Evolutionary conservation across 1,140 invertebrate genomes (phyloP).

Genomic region (Sarcophaga bullata): DNA sequence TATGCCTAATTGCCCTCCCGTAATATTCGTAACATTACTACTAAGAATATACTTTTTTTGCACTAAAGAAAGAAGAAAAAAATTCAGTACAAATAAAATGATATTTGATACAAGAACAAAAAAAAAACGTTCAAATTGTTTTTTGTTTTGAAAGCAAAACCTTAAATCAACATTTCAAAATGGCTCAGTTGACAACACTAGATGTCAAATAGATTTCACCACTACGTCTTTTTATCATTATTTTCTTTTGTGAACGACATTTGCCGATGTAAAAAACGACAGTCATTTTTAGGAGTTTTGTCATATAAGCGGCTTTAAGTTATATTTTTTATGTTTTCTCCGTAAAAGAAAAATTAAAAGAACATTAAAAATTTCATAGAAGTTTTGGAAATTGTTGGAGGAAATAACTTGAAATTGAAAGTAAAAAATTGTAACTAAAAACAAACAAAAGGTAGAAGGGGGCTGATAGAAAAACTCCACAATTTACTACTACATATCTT

Average conservation of each 20-base stretch:
- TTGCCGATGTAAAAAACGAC: constrained; percentile 32
- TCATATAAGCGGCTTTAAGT: constrained; percentile 14
- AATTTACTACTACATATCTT: background rate
- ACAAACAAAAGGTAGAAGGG: background rate
- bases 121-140: too few species aligned
- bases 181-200: background rate
- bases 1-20: too few species aligned
- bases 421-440: background rate
- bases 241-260: constrained; percentile 20
- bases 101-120: too few species aligned
- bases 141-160: too few species aligned
- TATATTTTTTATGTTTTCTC: constrained; percentile 13
- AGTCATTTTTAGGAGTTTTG: constrained; percentile 38
- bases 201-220: background rate
- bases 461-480: background rate
- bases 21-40: too few species aligned
- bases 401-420: background rate
- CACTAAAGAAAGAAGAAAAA: too few species aligned
- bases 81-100: too few species aligned
- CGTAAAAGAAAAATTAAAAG: constrained; percentile 4
- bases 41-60: too few species aligned
- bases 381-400: background rate
- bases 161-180: too few species aligned
- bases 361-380: background rate
- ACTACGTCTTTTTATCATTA: constrained; percentile 20